Base-by-base conservation (phyloP, 1,140 invertebrate species). In the Phthorimaea operculella region DNA sequence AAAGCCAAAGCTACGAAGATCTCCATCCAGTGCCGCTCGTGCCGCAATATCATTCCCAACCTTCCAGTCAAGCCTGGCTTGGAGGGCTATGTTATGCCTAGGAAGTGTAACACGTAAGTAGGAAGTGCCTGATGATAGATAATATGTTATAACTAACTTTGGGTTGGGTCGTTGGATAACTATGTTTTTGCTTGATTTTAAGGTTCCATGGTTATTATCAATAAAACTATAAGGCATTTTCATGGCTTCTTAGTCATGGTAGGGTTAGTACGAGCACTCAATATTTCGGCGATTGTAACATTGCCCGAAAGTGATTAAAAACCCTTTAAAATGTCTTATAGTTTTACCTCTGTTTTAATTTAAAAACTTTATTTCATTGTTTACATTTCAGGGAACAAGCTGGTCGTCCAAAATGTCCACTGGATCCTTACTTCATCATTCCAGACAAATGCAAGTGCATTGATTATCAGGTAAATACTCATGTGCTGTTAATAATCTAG, bases 361-460 rank as follows among this genome's bases (percentile, higher is more conserved):
- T n/a, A n/a, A n/a, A n/a, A n/a, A n/a, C n/a, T n/a, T n/a, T n/a
- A n/a, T n/a, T n/a, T n/a, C n/a, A n/a, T n/a, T 28, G 21, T 28
- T 28, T 28, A 4, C 2, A 28, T 28, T 28, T 28, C 21, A 96
- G 94, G 11, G 96, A 97, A 76, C 95, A 97, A 87, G 92, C 94
- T 60, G 95, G 94, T 55, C 86, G 92, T 51, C 90, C 92, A 7
- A 96, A 96, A 68, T 99, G 98, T 83, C 98, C 98, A 1, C 74
- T 99, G 17, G 98, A 99, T 87, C 98, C 98, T 4, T 99, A 96
- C 77, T 98, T 98, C 74, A 98, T 99, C 60, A 92, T 94, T 80
- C 97, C 98, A 18, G 98, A 99, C 73, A 98, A 98, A 82, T 99
- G 98, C 76, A 89, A 92, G 63, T 99, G 98, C 83, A 94, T 99